Evolutionary conservation across 2,113 vertebrate species (phyloP), one percentile per base, ranked within the genome.

Genomic region (Gasterosteus nipponicus): DNA sequence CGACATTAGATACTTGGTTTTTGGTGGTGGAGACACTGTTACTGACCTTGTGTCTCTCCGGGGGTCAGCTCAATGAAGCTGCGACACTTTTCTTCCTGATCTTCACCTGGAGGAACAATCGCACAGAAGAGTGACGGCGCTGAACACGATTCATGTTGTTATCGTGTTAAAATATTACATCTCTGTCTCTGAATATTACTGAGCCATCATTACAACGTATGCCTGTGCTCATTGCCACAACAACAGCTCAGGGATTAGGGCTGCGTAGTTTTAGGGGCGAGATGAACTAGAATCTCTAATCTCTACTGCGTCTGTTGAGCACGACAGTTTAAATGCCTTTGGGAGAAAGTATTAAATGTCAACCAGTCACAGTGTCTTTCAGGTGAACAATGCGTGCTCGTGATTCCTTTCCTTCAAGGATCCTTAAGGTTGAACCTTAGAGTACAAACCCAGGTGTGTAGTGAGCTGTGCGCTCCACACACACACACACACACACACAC

Each of bases 31-130:
- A 26, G 22, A 26, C 22, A 26, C 16, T 35, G 6, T 64, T 11
- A 33, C 63, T 12, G 6, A 94, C 94, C 93, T 92, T 94, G 93
- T n/a, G 93, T 94, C 76, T 95, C 93, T 81, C 86, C 94, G 4
- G 95, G 95, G 1, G 95, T 94, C 77, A 96, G 69, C 69, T 96
- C 94, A 6, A 95, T 95, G 89, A 96, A 96, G 76, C 95, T 96
- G 26, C 95, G 93, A 69, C 95, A 96, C 70, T 92, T 94, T 73
- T 96, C 95, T 22, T 83, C 95, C 79, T 91, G 89, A 70, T 93
- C 86, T 0, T 78, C 33, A 46, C 92, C 87, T 90, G 76, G 12
- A 63, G 41, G 19, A 81, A 42, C n/a, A 61, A 57, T 11, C 38
- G 44, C 9, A 26, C 22, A 66, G 14, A 19, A 60, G 1, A 57